Conservation (phyloP, 2,888 invertebrate species). For the Cryptus viduatorius region DNA sequence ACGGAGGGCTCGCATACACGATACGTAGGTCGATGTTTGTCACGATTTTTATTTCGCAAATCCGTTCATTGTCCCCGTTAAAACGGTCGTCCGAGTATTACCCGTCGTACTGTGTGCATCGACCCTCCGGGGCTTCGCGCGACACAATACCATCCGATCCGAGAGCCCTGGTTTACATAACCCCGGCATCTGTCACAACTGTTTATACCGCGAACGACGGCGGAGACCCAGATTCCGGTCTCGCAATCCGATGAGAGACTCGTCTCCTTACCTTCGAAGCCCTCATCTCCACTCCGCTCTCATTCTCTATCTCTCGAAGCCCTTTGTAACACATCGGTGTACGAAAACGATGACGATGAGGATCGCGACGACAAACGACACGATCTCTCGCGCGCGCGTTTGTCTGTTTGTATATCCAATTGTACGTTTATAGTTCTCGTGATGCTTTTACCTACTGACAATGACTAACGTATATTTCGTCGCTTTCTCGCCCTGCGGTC, state of each 20-base stretch:
- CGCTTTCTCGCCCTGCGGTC: constrained; percentile 62
- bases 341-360: constrained; percentile 41
- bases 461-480: constrained; percentile 54
- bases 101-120: constrained; percentile 57
- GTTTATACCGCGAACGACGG: constrained; percentile 74
- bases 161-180: constrained; percentile 78
- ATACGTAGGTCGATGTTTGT: constrained; percentile 30
- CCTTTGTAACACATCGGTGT: constrained; percentile 38
- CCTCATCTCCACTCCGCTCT: constrained; percentile 30
- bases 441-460: constrained; percentile 55
- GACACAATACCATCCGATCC: constrained; percentile 76
- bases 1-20: constrained; percentile 14
- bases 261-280: constrained; percentile 44
- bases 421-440: constrained; percentile 52
- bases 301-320: constrained; percentile 61
- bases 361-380: constrained; percentile 53
- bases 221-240: constrained; percentile 72
- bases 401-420: constrained; percentile 58
- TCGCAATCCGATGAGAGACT: constrained; percentile 66
- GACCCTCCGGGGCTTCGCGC: constrained; percentile 50
- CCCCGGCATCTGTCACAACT: constrained; percentile 82
- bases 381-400: constrained; percentile 11
- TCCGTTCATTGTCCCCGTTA: constrained; percentile 77
- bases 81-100: constrained; percentile 73
- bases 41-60: constrained; percentile 76